Base-by-base conservation (phyloP, 2,888 invertebrate species). In the Fissipunctia ypsillon region DNA sequence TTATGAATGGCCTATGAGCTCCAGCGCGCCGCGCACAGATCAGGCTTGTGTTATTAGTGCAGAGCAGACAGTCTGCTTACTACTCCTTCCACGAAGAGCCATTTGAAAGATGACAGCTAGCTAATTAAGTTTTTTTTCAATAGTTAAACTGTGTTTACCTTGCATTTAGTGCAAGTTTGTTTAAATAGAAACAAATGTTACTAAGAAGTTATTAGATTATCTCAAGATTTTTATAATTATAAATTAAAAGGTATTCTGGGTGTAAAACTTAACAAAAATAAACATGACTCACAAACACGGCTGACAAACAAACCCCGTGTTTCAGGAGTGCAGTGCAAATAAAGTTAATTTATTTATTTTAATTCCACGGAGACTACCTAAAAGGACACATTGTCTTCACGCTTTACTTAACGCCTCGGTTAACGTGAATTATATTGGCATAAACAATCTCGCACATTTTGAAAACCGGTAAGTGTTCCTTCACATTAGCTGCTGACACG, bases 1-100 rank as follows among this genome's bases (percentile, higher is more conserved):
- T 95, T 95, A 96, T 95, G 95, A 93, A 95, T 95, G 92, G 94
- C 92, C 94, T 93, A 93, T 93, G 94, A 91, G 93, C 88, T 91
- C 91, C 92, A 88, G 90, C 86, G 82, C 86, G 85, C 86, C 73
- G 61, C 70, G 35, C 89, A 90, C 43, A 93, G 92, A 94, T 16
- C 84, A 88, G 28, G n/a, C 70, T 52, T 16, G 28, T 63, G 73
- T 75, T 81, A 72, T 78, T 84, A 69, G 59, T 35, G 80, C 84
- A 93, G 93, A 93, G 22, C 65, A 5, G 88, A 78, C 87, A 83
- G 45, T 9, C 38, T 9, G 9, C 1, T 38, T 5, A 7, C 38
- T 38, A 35, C 35, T 35, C 35, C 5, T 38, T 38, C 38, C 22
- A 38, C 3, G 9, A 10, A 31, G 12, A 31, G 6, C 1, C 48